A percentile compares a stretch with the other conserved stretches of the same genome.
Evolutionary conservation across 2,888 invertebrate genomes (phyloP).

Genomic region (Xestia c-nigrum): DNA sequence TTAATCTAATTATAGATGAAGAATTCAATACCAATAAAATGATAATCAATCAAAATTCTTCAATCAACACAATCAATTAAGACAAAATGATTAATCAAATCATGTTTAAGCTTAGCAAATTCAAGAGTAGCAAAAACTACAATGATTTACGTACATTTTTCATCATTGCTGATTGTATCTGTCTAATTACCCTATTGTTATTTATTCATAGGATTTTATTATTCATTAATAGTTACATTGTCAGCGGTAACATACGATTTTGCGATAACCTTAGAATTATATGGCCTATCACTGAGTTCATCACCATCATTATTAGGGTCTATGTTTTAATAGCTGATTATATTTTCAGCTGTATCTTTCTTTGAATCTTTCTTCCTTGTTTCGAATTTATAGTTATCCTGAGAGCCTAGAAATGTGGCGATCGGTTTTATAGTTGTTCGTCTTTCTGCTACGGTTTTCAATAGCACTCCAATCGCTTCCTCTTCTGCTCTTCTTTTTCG

Average conservation of each 20-base stretch:
- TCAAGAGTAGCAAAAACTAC: constrained; percentile 39
- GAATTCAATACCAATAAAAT: constrained; percentile 17
- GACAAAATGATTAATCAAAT: constrained; percentile 19
- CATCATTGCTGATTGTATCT: constrained; percentile 50
- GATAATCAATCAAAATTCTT: constrained; percentile 18
- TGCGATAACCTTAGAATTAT: constrained; percentile 53
- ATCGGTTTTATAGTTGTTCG: neutral
- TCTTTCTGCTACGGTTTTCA: neutral
- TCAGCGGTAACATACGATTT: constrained; percentile 46
- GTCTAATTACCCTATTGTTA: constrained; percentile 58
- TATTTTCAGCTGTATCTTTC: neutral
- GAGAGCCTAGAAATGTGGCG: neutral
- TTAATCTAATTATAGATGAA: neutral
- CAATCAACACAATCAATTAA: constrained; percentile 20
- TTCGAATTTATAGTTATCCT: neutral
- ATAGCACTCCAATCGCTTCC: neutral
- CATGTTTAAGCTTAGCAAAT: constrained; percentile 18
- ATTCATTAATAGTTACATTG: constrained; percentile 35
- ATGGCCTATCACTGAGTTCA: constrained; percentile 27
- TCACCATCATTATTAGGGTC: constrained; percentile 1
- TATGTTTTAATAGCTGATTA: neutral
- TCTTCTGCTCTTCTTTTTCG: neutral
- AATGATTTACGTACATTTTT: constrained; percentile 41
- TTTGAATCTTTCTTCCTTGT: neutral
- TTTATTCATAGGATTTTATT: constrained; percentile 52